Percentiles rank a stretch among this genome's conserved stretches.
phyloP scores from a whole-genome alignment of 2,797 vertebrate genomes.

The Pteronotus mesoamericanus region DNA sequence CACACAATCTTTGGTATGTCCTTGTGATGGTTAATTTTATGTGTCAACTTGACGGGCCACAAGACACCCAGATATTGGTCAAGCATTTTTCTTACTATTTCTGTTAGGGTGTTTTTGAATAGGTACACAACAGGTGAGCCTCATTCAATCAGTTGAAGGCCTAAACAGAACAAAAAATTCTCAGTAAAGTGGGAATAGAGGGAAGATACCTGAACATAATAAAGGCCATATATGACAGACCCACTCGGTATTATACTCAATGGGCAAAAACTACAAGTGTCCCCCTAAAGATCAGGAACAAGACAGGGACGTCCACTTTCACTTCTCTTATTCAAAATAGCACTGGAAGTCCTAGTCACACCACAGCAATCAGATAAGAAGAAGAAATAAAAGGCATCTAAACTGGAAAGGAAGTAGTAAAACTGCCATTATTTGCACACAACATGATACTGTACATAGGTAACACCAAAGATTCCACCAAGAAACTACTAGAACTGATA shows the following conservation, averaged over 20 bases:
- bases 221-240: not conserved
- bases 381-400: not conserved
- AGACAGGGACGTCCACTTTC: not conserved
- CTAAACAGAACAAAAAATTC: not conserved
- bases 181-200: not conserved
- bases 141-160: not conserved
- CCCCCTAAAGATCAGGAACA: not conserved
- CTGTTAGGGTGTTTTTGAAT: not conserved
- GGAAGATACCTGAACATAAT: not conserved
- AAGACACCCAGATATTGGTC: not conserved
- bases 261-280: not conserved
- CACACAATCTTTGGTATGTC: not conserved
- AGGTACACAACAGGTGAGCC: not conserved
- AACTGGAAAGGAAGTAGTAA: not conserved
- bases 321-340: not conserved
- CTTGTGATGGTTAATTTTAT: not conserved
- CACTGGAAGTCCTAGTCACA: not conserved
- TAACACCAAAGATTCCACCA: not conserved
- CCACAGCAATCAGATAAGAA: not conserved
- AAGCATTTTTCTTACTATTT: not conserved
- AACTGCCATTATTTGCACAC: not conserved
- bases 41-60: not conserved
- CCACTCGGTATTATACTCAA: not conserved
- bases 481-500: not conserved
- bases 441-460: not conserved